phyloP scores from a whole-genome alignment of 2,888 invertebrate genomes.

The Harpalus rufipes region DNA sequence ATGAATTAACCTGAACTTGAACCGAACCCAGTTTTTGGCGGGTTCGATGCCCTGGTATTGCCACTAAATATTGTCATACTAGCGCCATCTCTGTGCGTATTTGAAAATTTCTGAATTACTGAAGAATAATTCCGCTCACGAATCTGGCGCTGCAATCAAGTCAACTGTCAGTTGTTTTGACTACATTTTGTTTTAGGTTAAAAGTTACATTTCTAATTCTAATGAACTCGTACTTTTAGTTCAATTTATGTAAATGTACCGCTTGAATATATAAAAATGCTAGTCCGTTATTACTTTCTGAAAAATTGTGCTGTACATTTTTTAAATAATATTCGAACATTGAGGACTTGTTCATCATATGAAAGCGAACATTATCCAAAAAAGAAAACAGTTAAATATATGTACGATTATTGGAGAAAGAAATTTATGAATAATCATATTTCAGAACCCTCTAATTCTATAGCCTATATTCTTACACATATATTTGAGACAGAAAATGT shows the following conservation, averaged over 20 bases:
- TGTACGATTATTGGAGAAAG: constrained; percentile 34
- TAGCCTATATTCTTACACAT: constrained; percentile 80
- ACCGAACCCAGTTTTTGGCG: too few relatives aligned
- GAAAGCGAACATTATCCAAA: not conserved
- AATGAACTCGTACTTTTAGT: too few relatives aligned
- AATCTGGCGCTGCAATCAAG: not conserved
- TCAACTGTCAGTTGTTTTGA: not conserved
- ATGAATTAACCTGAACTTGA: too few relatives aligned
- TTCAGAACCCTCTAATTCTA: constrained; percentile 79
- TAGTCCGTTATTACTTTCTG: not conserved
- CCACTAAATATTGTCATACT: not conserved
- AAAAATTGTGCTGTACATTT: not conserved
- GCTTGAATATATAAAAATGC: not conserved
- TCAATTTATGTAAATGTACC: too few relatives aligned
- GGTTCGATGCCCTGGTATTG: too few relatives aligned
- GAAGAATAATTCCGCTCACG: not conserved
- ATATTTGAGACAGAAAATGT: constrained; percentile 79
- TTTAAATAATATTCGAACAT: not conserved
- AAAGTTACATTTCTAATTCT: too few relatives aligned
- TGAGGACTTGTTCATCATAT: not conserved
- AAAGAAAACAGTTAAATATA: constrained; percentile 4
- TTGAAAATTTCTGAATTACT: not conserved
- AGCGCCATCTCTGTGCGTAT: not conserved
- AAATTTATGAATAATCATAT: constrained; percentile 71
- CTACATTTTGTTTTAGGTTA: not conserved